Base-by-base conservation (phyloP, 2,888 invertebrate species). In the Morpho helenor region DNA sequence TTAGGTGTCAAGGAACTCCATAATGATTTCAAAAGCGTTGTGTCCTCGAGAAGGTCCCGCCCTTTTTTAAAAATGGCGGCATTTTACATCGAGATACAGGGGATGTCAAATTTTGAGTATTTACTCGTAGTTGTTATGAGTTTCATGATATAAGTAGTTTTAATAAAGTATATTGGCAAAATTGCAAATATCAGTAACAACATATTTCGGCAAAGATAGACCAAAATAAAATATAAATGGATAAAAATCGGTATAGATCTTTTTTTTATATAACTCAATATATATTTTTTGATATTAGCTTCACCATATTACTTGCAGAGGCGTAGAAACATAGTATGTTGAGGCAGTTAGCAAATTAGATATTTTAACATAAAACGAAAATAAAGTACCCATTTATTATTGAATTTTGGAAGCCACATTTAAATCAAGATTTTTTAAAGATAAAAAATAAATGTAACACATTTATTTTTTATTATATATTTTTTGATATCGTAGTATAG, bases 21-120 rank as follows among this genome's bases (percentile, higher is more conserved):
- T 63, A 56, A 59, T 63, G 63, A 59, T 57, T 63, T 61, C 54
- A 54, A 63, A 63, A 59, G 56, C 61, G 56, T 63, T 61, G 63
- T 61, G 54, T 52, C 54, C 48, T 46, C 61, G 52, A 51, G 53
- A 50, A 45, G 63, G 56, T 61, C 51, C 63, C 61, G 59, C 63
- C 63, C 63, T 63, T 52, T 63, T 63, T 49, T 59, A 55, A 63
- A 62, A 52, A 63, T 63, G 63, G 63, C 63, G 63, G 60, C 58
- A 59, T 51, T 59, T 48, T 44, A 22, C 23, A 10, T 47, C 22
- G 51, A 52, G 49, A 58, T 46, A 57, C 49, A 52, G 57, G 60
- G 49, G 56, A 49, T 39, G 42, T 10, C 49, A 2, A 7, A 46
- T 46, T 46, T 46, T 22, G 8, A 31, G 7, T 41, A 10, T 10